A percentile compares a stretch with the other conserved stretches of the same genome.
phyloP scores from a whole-genome alignment of 2,888 invertebrate genomes.

The Drosophila monieri region DNA sequence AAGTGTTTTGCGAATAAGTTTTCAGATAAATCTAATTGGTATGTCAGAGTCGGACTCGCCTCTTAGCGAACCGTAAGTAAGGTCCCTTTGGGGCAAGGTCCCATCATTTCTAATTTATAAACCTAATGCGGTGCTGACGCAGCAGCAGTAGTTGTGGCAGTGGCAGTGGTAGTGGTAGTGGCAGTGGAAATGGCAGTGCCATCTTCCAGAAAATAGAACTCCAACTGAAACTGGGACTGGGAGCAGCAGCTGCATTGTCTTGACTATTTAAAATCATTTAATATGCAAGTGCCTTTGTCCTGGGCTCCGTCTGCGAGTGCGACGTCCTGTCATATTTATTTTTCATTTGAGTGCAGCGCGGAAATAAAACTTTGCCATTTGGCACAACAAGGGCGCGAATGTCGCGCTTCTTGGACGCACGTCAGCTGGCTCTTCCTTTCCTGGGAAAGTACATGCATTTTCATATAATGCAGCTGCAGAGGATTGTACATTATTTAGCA shows the following conservation, averaged over 20 bases:
- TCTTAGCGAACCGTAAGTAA: constrained; percentile 40
- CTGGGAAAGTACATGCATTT: constrained; percentile 67
- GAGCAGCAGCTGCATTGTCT: constrained; percentile 62
- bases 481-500: constrained; percentile 75
- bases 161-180: constrained; percentile 1
- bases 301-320: constrained; percentile 44
- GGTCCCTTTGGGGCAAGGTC: constrained; percentile 44
- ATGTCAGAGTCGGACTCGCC: constrained; percentile 32
- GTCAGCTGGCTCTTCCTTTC: constrained; percentile 62
- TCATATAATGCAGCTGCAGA: constrained; percentile 63
- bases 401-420: constrained; percentile 66
- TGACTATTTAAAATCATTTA: constrained; percentile 78
- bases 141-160: constrained; percentile 27
- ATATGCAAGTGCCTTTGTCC: constrained; percentile 76
- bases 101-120: constrained; percentile 80
- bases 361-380: constrained; percentile 78
- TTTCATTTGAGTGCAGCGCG: constrained; percentile 73
- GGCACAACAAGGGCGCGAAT: constrained; percentile 69
- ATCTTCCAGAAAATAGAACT: constrained; percentile 34
- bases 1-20: constrained; percentile 6
- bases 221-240: not conserved
- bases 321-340: constrained; percentile 75
- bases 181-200: constrained; percentile 22
- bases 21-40: constrained; percentile 31
- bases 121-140: constrained; percentile 71